Evolutionary conservation across 2,113 vertebrate species (phyloP).

Genomic region (Gila orcuttii): DNA sequence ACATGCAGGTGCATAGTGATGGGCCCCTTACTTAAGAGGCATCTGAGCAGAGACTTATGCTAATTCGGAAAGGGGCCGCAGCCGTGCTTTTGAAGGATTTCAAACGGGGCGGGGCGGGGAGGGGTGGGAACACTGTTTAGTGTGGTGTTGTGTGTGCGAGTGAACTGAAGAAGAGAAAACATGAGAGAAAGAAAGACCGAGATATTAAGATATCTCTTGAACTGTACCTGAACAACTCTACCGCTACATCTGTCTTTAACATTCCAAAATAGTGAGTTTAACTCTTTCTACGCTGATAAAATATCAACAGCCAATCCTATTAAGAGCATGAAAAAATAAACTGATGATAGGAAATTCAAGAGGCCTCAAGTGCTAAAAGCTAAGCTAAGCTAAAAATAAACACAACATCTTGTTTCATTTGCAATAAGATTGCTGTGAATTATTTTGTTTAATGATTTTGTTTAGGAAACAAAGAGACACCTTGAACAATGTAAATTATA

Average conservation of each 20-base stretch:
- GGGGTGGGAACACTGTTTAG: constrained; percentile 17
- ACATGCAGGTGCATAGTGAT: constrained; percentile 94
- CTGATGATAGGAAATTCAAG: not conserved
- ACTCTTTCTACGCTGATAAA: not conserved
- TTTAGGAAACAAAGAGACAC: not conserved
- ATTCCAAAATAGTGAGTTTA: constrained; percentile 30
- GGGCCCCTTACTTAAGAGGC: constrained; percentile 93
- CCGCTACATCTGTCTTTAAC: not conserved
- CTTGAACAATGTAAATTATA: not conserved
- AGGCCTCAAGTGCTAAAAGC: not conserved
- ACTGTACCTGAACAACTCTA: constrained; percentile 8
- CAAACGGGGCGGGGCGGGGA: constrained; percentile 7
- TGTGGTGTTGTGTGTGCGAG: constrained; percentile 1
- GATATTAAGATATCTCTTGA: constrained; percentile 9
- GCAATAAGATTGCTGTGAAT: not conserved
- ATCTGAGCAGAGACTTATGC: constrained; percentile 94
- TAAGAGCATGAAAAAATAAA: not conserved
- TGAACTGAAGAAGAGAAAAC: not conserved
- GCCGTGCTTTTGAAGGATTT: constrained; percentile 76
- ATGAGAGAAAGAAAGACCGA: not conserved
- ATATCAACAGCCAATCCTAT: not conserved
- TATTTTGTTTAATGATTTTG: not conserved
- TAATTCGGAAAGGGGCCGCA: constrained; percentile 87
- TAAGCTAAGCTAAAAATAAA: not conserved
- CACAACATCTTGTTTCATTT: not conserved